phyloP scores from a whole-genome alignment of 1,140 invertebrate genomes.

The Drosophila kepulauana region DNA sequence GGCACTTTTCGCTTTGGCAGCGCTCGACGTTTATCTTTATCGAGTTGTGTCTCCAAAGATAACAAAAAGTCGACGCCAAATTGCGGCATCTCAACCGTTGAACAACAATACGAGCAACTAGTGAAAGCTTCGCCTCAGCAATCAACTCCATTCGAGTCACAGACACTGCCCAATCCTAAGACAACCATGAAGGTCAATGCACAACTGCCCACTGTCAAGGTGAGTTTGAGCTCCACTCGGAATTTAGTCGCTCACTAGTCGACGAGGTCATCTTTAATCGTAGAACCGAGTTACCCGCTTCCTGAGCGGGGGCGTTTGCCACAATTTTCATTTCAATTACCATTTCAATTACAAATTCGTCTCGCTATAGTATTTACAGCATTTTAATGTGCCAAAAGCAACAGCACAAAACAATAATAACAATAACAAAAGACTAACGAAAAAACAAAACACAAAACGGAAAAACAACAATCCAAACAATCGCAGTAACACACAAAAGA shows the following conservation, averaged over 20 bases:
- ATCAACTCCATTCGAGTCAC: conserved; percentile 3
- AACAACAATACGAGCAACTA: conserved; percentile 36
- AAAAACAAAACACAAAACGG: not conserved
- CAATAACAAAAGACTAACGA: not conserved
- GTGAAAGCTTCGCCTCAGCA: not conserved
- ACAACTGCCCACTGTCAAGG: conserved; percentile 53
- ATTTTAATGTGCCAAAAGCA: conserved; percentile 16
- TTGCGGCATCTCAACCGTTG: conserved; percentile 33
- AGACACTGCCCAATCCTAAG: conserved; percentile 26
- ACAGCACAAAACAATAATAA: not conserved
- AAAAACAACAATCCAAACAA: conserved; percentile 33
- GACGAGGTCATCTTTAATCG: conserved; percentile 2
- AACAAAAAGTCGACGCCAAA: conserved; percentile 37
- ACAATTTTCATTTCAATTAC: not conserved
- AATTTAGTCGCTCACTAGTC: not conserved
- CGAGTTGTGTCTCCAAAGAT: conserved; percentile 66
- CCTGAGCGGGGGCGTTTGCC: not conserved
- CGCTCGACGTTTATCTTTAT: conserved; percentile 70
- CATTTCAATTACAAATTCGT: conserved; percentile 28
- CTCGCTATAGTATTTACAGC: conserved; percentile 16
- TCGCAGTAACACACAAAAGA: conserved; percentile 1
- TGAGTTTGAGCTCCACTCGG: conserved; percentile 17
- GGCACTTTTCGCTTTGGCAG: conserved; percentile 72
- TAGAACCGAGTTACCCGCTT: not conserved
- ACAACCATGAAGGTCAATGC: conserved; percentile 48